Conservation (phyloP, 2,888 invertebrate genomes). For the Eilema griseolum region DNA sequence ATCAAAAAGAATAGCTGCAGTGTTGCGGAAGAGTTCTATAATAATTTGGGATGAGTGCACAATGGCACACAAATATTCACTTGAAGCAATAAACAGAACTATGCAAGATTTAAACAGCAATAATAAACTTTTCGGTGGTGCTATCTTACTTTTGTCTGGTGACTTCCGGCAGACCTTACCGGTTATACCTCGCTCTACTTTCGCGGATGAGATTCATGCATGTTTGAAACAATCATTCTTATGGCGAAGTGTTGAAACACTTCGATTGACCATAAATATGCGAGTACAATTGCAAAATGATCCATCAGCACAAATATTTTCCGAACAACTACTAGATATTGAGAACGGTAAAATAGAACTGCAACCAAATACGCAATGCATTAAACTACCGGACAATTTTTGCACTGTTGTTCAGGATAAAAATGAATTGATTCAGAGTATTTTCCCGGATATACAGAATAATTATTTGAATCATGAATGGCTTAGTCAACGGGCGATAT, state of each 20-base stretch:
- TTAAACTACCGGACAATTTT: conserved; percentile 39
- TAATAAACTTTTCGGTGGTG: conserved; percentile 17
- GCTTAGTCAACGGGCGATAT: background rate
- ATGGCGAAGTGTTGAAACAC: conserved; percentile 8
- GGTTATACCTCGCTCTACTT: conserved; percentile 24
- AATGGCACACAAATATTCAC: conserved; percentile 27
- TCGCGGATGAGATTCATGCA: background rate
- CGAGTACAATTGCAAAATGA: conserved; percentile 14
- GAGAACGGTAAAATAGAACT: conserved; percentile 44
- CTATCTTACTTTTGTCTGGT: conserved; percentile 20
- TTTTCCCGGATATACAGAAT: conserved; percentile 11
- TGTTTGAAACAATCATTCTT: conserved; percentile 13
- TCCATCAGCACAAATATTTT: conserved; percentile 34
- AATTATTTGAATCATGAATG: conserved; percentile 1
- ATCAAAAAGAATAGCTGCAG: conserved; percentile 28
- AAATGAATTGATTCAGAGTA: too few relatives aligned
- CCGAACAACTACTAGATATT: conserved; percentile 36
- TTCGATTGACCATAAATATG: conserved; percentile 15
- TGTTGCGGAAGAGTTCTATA: conserved; percentile 19
- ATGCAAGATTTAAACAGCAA: conserved; percentile 18
- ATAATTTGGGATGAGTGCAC: conserved; percentile 29
- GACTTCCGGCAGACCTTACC: conserved; percentile 25
- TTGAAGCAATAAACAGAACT: conserved; percentile 26
- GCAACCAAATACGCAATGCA: conserved; percentile 29
- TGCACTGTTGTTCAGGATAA: conserved; percentile 20